phyloP scores from a whole-genome alignment of 2,797 vertebrate species.

The Vultur gryphus region DNA sequence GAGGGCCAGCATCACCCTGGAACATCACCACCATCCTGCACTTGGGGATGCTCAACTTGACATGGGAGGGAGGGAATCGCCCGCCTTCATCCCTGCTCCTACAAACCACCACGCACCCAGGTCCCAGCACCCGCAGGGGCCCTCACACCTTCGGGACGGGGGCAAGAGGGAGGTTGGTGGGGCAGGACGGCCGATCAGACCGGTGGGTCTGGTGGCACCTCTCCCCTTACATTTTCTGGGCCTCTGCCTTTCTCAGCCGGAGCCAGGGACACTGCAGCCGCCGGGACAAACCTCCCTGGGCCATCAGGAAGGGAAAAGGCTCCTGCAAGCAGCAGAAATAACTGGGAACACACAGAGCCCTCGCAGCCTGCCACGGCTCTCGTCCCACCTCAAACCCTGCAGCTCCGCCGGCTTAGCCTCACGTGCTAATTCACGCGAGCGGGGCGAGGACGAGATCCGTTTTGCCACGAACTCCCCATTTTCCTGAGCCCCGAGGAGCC shows the following conservation, averaged over 20 bases:
- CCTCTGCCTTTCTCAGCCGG: not conserved
- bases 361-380: not conserved
- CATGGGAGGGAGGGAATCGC: accelerated
- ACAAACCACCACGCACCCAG: accelerated
- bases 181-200: accelerated
- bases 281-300: not conserved
- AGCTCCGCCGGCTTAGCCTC: not conserved
- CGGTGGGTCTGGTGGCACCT: not conserved
- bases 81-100: not conserved
- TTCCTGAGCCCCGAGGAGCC: not conserved
- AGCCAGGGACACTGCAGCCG: accelerated
- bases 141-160: accelerated
- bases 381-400: accelerated
- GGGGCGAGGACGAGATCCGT: accelerated
- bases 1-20: not conserved
- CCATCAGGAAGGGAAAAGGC: not conserved
- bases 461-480: accelerated
- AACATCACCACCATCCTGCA: accelerated
- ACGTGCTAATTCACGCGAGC: accelerated
- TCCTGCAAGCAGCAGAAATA: not conserved
- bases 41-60: not conserved
- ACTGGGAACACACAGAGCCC: accelerated
- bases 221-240: not conserved
- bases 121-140: not conserved
- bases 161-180: not conserved